Evolutionary conservation across 37 sponge, comb jelly and placozoan genomes (phyloP), one percentile per base, ranked within the genome.

Genomic region (Geodia barretti): DNA sequence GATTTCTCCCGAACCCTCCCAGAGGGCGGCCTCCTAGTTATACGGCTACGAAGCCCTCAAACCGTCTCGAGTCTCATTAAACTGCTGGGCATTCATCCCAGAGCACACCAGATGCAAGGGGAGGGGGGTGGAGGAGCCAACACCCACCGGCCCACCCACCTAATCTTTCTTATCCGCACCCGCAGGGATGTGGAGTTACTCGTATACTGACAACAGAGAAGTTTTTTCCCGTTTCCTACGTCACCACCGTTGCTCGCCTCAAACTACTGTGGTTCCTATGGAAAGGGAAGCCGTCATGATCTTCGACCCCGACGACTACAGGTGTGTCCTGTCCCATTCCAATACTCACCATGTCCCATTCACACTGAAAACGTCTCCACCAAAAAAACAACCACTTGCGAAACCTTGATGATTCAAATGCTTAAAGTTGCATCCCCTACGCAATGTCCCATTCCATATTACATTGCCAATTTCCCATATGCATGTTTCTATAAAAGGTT

Each of bases 31-130:
- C 66, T 90, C 95, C 39, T 77, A 83, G 39, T 66, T 87, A 38
- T 94, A 68, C 74, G 87, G 95, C 37, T 76, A 90, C 59, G 88
- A 70, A 32, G 83, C 95, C 59, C 38, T 94, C 4, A 47, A 78
- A 24, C 80, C 75, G 26, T 87, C 90, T 74, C 78, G 90, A n/a
- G 60, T 77, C 33, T 68, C n/a, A 90, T 80, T 68, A 32, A 80
- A 9, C 76, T 94, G 5, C 60, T 83, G 35, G 95, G 95, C 31
- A 87, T 94, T 8, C n/a, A n/a, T n/a, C 64, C 90, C 54, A 63
- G 95, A 54, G 95, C 91, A 32, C 95, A 94, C 83, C 88, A 94
- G 67, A 90, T 85, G 70, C 90, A 90, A 38, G 95, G 90, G 64
- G 88, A 87, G 69, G 91, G 79, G 1, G 30, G 38, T 28, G 33